Evolutionary conservation across 2,113 vertebrate species (phyloP), one percentile per base, ranked within the genome.

Genomic region (Phasianus colchicus): DNA sequence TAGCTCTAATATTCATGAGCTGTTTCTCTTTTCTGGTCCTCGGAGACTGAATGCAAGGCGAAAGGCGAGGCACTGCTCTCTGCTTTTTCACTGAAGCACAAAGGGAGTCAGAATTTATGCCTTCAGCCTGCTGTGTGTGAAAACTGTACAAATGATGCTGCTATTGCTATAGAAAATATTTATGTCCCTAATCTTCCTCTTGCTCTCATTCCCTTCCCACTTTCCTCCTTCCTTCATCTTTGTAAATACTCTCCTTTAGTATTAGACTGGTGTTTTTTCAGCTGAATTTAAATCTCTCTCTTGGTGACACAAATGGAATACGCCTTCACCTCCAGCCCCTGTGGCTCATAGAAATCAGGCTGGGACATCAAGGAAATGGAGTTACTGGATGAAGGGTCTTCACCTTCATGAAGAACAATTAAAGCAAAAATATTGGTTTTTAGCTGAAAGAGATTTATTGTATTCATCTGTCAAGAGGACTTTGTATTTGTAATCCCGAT

Each of bases 1-100:
- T 91, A 90, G 50, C 64, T 88, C 54, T 88, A 90, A 88, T 90
- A 96, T 92, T 91, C 60, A 80, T 55, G 52, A 86, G 32, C 45
- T 67, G 29, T 64, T 91, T 83, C 38, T 63, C 25, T 52, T 78
- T 32, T 94, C 40, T 65, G 16, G 18, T 92, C 36, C 60, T 83
- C 38, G 58, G 72, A 90, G 55, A 66, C 60, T 58, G 72, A 55
- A 74, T 77, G 55, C 3, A 60, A 89, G 27, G 45, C 12, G 70
- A 67, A 92, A 73, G 43, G 43, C 72, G 66, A 89, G 7, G 13
- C 32, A 65, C 7, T 61, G 43, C 30, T 34, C 14, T 66, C n/a
- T 48, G 2, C 7, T 83, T 69, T n/a, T 67, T 45, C 8, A 11
- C 60, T 9, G 13, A 86, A 42, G 45, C 76, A 63, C 21, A 67